Evolutionary conservation across 2,797 vertebrate genomes (phyloP).

Genomic region (Sebastes cheni): DNA sequence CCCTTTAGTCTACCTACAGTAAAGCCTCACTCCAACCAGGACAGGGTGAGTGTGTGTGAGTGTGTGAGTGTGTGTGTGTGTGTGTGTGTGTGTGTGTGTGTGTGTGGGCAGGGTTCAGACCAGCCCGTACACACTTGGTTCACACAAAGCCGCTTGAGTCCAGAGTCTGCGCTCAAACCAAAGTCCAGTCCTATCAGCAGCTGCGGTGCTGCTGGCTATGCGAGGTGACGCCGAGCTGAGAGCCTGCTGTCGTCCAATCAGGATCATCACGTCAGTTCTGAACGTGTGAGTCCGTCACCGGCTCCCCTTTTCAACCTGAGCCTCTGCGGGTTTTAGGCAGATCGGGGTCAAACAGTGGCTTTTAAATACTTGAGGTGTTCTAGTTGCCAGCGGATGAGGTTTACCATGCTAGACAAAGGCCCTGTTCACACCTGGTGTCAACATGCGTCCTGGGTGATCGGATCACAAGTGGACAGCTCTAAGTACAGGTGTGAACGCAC

Average conservation of each 20-base stretch:
- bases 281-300: neutral
- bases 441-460: too few species aligned
- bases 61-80: neutral
- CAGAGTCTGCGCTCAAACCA: slow-evolving; percentile 25
- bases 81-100: slow-evolving; percentile 12
- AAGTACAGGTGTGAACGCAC: too few species aligned
- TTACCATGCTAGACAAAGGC: neutral
- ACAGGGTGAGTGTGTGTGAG: slow-evolving; percentile 17
- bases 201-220: neutral
- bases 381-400: neutral
- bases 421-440: too few species aligned
- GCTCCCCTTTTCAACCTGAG: neutral
- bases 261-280: neutral
- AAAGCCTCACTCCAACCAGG: slow-evolving; percentile 45
- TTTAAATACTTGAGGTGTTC: neutral
- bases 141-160: slow-evolving; percentile 19
- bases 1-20: slow-evolving; percentile 58
- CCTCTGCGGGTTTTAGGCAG: neutral
- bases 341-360: slow-evolving; percentile 3
- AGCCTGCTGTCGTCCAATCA: slow-evolving; percentile 31
- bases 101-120: slow-evolving; percentile 8
- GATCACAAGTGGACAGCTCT: too few species aligned
- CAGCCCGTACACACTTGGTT: neutral
- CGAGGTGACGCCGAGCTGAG: neutral
- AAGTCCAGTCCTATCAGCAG: slow-evolving; percentile 28